Evolutionary conservation across 1,140 invertebrate species (phyloP).

Genomic region (Atta texana): DNA sequence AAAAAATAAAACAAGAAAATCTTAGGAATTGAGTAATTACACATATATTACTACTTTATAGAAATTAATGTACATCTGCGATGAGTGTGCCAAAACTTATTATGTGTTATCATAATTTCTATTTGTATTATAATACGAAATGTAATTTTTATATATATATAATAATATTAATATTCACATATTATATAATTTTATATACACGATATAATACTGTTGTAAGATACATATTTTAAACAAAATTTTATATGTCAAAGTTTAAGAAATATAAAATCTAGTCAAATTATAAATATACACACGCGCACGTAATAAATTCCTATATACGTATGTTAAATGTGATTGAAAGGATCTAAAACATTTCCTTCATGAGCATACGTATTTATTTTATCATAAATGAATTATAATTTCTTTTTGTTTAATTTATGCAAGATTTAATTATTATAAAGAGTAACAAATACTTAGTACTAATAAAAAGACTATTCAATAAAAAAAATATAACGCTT

Average conservation of each 20-base stretch:
- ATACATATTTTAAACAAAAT: too few relatives aligned
- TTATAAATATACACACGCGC: too few relatives aligned
- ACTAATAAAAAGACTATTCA: neutral
- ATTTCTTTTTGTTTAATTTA: neutral
- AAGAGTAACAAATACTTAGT: neutral
- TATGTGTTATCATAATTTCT: conserved; percentile 15
- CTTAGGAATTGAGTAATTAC: neutral
- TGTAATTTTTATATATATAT: neutral
- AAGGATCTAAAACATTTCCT: neutral
- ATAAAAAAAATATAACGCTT: neutral
- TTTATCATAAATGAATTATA: neutral
- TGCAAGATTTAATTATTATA: neutral
- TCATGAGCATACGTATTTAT: neutral
- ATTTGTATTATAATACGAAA: neutral
- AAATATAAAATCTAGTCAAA: too few relatives aligned
- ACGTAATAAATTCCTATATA: neutral
- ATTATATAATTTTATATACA: too few relatives aligned
- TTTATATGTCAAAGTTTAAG: too few relatives aligned
- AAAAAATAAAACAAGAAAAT: conserved; percentile 26
- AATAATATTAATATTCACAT: too few relatives aligned
- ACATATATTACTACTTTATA: conserved; percentile 33
- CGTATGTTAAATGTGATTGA: neutral
- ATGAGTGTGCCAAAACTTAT: conserved; percentile 1
- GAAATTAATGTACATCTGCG: neutral
- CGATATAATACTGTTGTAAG: too few relatives aligned